Conservation (phyloP, 1,140 invertebrate species). For the Diuraphis noxia region DNA sequence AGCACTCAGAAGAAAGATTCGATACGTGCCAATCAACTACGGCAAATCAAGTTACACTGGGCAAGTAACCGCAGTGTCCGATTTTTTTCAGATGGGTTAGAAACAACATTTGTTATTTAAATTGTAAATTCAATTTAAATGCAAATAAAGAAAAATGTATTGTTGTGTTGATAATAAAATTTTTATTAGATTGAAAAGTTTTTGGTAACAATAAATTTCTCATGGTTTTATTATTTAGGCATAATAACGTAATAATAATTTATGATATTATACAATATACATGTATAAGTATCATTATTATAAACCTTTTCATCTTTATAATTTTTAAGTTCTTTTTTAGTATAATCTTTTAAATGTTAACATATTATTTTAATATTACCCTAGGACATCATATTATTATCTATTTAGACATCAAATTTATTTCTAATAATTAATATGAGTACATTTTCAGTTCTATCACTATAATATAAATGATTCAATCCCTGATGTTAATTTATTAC, state of each 20-base stretch:
- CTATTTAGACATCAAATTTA: not conserved
- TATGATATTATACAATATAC: not conserved
- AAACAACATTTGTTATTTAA: conserved; percentile 35
- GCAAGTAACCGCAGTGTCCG: conserved; percentile 31
- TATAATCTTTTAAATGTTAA: not conserved
- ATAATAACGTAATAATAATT: not conserved
- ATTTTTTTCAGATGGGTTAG: conserved; percentile 35
- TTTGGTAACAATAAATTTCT: not conserved
- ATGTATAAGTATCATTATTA: not conserved
- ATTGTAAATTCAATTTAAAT: not conserved
- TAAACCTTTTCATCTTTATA: not conserved
- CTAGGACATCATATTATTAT: not conserved
- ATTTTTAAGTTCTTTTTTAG: not conserved
- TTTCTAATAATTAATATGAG: not conserved
- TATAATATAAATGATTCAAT: not conserved
- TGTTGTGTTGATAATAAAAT: not conserved
- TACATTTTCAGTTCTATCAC: not conserved
- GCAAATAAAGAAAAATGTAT: not conserved
- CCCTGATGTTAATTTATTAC: not conserved
- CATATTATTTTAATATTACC: not conserved
- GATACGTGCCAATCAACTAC: not conserved
- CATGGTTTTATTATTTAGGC: not conserved
- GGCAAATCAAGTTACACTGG: conserved; percentile 40
- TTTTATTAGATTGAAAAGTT: not conserved
- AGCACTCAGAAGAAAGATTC: conserved; percentile 66